Evolutionary conservation across 2,888 invertebrate genomes (phyloP).

Genomic region (Entomobrya proxima): DNA sequence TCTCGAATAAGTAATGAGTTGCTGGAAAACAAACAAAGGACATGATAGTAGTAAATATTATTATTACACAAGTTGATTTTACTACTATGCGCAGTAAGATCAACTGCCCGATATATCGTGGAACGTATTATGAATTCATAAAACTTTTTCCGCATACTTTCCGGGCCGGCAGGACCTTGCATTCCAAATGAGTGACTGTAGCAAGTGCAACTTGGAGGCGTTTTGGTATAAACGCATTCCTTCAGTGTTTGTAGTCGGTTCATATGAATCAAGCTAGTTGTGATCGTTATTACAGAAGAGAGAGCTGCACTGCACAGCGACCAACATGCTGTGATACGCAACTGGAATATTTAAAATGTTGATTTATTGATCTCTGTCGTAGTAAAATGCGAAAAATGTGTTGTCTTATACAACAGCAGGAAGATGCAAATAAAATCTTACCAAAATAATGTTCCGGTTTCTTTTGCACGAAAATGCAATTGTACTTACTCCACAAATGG

Average conservation of each 20-base stretch:
- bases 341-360: conserved; percentile 80
- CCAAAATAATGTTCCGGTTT: conserved; percentile 74
- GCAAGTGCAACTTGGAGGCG: conserved; percentile 82
- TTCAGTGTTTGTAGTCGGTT: conserved; percentile 88
- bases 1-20: conserved; percentile 89
- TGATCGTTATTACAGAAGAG: conserved; percentile 91
- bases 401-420: too few relatives aligned
- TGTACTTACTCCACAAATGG: conserved; percentile 74
- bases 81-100: background rate
- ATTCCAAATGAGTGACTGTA: conserved; percentile 84
- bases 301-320: conserved; percentile 91
- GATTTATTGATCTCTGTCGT: background rate
- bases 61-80: background rate
- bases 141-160: conserved; percentile 62
- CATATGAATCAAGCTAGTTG: conserved; percentile 95
- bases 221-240: conserved; percentile 88
- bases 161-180: conserved; percentile 83
- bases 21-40: conserved; percentile 78
- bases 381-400: background rate
- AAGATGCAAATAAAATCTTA: conserved; percentile 43
- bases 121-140: background rate
- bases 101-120: background rate
- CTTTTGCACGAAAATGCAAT: conserved; percentile 75
- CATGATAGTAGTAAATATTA: background rate
- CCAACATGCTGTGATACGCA: conserved; percentile 92